These are phyloP conservation scores for Heterotilapia buettikoferi DNA, from an alignment of 2,113 vertebrate species.

Conservation along the genomic window DNA sequence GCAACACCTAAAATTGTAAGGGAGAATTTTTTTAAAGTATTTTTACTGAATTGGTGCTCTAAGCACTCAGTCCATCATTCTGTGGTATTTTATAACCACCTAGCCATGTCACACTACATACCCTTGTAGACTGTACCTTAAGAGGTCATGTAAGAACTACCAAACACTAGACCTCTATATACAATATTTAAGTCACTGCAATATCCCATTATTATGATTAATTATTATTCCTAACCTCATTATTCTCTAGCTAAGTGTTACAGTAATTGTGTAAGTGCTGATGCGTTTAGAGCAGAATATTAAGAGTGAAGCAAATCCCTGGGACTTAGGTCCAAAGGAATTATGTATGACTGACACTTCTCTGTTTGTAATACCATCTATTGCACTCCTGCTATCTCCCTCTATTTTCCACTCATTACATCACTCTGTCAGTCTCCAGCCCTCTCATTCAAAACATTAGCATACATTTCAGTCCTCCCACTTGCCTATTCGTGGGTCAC, in stretches of 20 bases:
- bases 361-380: not conserved
- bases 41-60: not conserved
- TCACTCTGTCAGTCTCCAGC: not conserved
- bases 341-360: conserved; percentile 32
- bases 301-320: conserved; percentile 9
- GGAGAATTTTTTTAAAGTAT: accelerated
- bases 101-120: not conserved
- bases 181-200: not conserved
- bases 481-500: conserved; percentile 29
- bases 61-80: not conserved
- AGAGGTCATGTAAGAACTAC: not conserved
- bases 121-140: not conserved
- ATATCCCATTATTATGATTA: not conserved
- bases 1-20: not conserved
- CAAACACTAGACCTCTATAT: not conserved
- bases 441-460: conserved; percentile 5
- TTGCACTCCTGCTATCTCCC: not conserved
- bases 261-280: not conserved
- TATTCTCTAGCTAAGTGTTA: not conserved
- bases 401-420: not conserved
- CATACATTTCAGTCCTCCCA: not conserved
- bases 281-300: not conserved
- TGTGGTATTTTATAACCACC: not conserved
- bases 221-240: not conserved
- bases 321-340: not conserved